These are phyloP conservation scores for Gallirallus australis DNA, from an alignment of 2,797 vertebrate species.

Conservation along the genomic window DNA sequence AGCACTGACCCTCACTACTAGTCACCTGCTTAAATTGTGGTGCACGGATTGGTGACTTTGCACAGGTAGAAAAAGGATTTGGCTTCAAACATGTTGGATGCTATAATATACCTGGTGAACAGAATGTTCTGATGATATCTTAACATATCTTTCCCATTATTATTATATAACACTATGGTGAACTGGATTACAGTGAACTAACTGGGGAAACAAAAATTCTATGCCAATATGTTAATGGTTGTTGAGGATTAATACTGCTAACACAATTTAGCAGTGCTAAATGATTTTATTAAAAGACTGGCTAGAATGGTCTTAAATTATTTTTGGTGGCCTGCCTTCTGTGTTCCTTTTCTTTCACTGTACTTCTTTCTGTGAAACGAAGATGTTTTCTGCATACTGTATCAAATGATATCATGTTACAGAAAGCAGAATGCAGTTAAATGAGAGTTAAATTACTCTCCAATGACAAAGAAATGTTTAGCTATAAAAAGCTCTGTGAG, in stretches of 20 bases:
- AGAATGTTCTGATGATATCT: background rate
- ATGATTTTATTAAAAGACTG: background rate
- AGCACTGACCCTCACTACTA: background rate
- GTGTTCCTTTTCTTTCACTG: background rate
- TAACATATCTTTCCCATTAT: background rate
- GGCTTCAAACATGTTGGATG: background rate
- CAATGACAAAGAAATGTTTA: background rate
- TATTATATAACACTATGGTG: background rate
- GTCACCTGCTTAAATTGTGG: background rate
- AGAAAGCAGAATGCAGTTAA: conserved; percentile 44
- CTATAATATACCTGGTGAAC: background rate
- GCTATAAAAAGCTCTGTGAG: background rate
- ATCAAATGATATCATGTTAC: conserved; percentile 39
- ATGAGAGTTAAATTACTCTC: conserved; percentile 33
- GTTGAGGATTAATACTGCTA: background rate
- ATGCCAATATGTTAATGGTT: background rate
- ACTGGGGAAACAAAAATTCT: background rate
- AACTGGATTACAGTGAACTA: background rate
- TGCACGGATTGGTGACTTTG: background rate
- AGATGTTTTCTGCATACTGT: background rate
- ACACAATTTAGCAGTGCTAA: background rate
- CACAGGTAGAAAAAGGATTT: background rate
- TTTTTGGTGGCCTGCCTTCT: background rate
- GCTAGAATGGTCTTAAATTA: background rate
- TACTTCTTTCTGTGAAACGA: background rate